Percentiles rank a stretch among this genome's conserved stretches.
Evolutionary conservation across 1,140 invertebrate genomes (phyloP).

Genomic region (Grapholita molesta): DNA sequence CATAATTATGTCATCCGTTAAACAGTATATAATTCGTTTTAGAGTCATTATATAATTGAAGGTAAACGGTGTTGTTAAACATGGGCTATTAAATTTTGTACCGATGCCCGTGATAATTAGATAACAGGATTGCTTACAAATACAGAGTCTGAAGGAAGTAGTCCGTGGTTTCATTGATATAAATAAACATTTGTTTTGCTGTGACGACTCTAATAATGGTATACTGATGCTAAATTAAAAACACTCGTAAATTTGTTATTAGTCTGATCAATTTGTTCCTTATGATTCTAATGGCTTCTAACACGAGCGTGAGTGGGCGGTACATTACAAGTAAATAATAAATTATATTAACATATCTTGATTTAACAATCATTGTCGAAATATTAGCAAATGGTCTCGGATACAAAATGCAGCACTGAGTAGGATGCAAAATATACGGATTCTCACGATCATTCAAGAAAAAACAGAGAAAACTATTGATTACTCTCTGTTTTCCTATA

Average conservation of each 20-base stretch:
- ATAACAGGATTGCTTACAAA: too few relatives aligned
- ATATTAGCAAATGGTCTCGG: not conserved
- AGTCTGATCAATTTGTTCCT: constrained; percentile 8
- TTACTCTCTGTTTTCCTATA: too few relatives aligned
- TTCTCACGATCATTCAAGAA: too few relatives aligned
- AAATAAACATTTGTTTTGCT: constrained; percentile 1
- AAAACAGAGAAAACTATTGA: too few relatives aligned
- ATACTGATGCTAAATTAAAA: not conserved
- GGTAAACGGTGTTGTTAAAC: too few relatives aligned
- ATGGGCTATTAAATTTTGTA: too few relatives aligned
- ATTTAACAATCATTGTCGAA: not conserved
- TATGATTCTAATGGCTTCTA: constrained; percentile 7
- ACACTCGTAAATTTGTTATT: not conserved
- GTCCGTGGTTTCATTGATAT: not conserved
- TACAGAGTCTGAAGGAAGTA: not conserved
- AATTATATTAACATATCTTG: not conserved
- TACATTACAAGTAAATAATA: not conserved
- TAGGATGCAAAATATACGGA: too few relatives aligned
- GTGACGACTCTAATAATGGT: not conserved
- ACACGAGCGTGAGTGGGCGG: not conserved
- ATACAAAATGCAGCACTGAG: too few relatives aligned
- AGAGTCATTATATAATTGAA: too few relatives aligned
- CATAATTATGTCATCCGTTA: too few relatives aligned
- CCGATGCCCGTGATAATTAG: too few relatives aligned
- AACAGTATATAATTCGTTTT: too few relatives aligned